Base-by-base conservation (phyloP, 2,113 vertebrate species). In the Seriola aureovittata region DNA sequence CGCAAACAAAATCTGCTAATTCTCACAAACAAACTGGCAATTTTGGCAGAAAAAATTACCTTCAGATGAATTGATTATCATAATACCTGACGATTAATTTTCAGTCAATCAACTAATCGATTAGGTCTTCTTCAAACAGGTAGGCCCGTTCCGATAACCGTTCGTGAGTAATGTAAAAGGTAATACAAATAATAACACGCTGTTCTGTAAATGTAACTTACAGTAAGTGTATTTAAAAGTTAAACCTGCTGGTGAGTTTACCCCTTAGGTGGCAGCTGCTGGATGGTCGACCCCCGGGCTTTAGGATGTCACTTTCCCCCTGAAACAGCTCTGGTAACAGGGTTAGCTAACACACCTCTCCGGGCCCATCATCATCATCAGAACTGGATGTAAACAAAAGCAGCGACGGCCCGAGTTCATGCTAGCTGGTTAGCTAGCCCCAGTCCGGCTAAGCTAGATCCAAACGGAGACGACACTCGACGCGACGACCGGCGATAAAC, bases 351-450 rank as follows among this genome's bases (percentile, higher is more conserved):
- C 87, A 73, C 85, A 54, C 86, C 91, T 88, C 68, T 86, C 83
- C 85, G 68, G 88, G 85, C 88, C 82, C 91, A 46, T 74, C 85
- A 19, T 71, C 76, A 62, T 63, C 83, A 42, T 42, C 40, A 13
- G 59, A 71, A 62, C 86, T 71, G 89, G 81, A 86, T 85, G 92
- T 90, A 89, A 92, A 92, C 92, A 93, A 84, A 81, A 89, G 88
- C 78, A 21, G 74, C 73, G 46, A 63, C 64, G 74, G 81, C 70
- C 44, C 75, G 36, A 36, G 46, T 55, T 89, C 88, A 87, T 89
- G 87, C 69, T 91, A 85, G 84, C 90, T 46, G 59, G 50, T 6
- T 48, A 44, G 88, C 75, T 50, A 62, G 55, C 77, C 71, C 62
- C 44, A 36, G 71, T 77, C 8, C 63, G 83, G 81, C 83, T 54